Evolutionary conservation across 1,140 invertebrate genomes (phyloP), one percentile per base, ranked within the genome.

Genomic region (Drosophila setifemur): DNA sequence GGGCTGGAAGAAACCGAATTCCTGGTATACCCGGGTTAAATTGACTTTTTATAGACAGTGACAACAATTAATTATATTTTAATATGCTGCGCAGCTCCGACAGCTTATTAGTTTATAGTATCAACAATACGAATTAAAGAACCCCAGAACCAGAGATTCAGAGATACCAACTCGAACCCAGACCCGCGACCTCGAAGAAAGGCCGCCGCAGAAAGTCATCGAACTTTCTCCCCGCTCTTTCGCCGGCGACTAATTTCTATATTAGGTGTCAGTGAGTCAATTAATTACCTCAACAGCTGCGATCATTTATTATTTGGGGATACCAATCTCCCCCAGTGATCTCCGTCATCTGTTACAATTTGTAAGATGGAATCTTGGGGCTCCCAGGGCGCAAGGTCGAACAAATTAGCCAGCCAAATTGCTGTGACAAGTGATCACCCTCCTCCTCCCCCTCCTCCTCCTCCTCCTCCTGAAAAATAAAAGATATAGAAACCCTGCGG

Each of bases 61-160:
- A 86, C 74, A 85, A 86, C 81, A 86, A 85, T 85, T 86, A 85
- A 85, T 85, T 85, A 85, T 85, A 76, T 86, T 81, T 85, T 86
- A 86, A 85, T 85, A 86, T 86, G 81, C 76, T 60, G 67, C 66
- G 64, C 64, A 69, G 43, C 79, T 58, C 44, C 60, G 48, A 70
- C 64, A 73, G 79, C 79, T 85, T 86, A 87, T 86, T 86, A 85
- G 81, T 87, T 87, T 76, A 82, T 81, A 73, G 81, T 85, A 78
- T 85, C 81, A 85, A 85, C 81, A 86, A 81, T 73, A 63, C 81
- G 48, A 77, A 57, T 71, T 72, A 71, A 76, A 73, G 50, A 60
- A 31, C 39, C 66, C 63, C 43, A 42, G 11, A 8, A 39, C 40
- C 39, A 53, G 25, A 12, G 19, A n/a, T n/a, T n/a, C n/a, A n/a